Percentiles rank a stretch among this genome's conserved stretches.
phyloP scores from a whole-genome alignment of 2,888 invertebrate genomes.

The Candidula unifasciata region DNA sequence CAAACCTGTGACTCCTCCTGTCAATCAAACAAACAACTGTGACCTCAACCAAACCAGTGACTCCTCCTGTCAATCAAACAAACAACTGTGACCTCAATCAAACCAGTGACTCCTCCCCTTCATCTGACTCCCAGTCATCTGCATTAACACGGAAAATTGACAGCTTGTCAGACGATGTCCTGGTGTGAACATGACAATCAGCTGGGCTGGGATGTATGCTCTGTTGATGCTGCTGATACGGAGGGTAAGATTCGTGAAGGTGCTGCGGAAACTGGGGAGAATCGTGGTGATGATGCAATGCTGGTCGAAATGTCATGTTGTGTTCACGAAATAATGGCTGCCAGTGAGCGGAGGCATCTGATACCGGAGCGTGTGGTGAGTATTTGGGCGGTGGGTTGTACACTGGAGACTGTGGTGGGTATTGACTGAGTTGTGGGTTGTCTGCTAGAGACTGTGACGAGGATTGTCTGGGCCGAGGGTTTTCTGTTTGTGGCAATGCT shows the following conservation, averaged over 20 bases:
- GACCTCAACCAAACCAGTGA: too few species aligned
- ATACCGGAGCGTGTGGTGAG: neutral
- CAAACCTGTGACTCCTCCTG: too few species aligned
- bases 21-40: too few species aligned
- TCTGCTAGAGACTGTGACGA: too few species aligned
- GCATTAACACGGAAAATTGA: slow-evolving; percentile 21
- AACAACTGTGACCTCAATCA: slow-evolving; percentile 52
- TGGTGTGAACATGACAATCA: neutral
- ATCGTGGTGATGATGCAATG: neutral
- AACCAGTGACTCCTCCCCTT: slow-evolving; percentile 67
- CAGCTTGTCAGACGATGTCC: neutral
- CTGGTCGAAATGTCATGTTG: neutral
- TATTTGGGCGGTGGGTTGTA: neutral
- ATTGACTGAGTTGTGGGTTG: too few species aligned
- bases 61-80: too few species aligned
- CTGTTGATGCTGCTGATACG: neutral
- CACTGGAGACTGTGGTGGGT: too few species aligned
- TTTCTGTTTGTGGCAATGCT: too few species aligned
- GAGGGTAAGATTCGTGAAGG: neutral
- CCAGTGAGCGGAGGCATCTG: neutral
- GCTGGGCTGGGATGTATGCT: neutral
- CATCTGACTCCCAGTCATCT: slow-evolving; percentile 59
- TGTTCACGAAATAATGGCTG: neutral
- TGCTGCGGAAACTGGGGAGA: neutral
- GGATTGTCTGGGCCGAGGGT: too few species aligned